Evolutionary conservation across 2,888 invertebrate species (phyloP).

Genomic region (Andrena haemorrhoa): DNA sequence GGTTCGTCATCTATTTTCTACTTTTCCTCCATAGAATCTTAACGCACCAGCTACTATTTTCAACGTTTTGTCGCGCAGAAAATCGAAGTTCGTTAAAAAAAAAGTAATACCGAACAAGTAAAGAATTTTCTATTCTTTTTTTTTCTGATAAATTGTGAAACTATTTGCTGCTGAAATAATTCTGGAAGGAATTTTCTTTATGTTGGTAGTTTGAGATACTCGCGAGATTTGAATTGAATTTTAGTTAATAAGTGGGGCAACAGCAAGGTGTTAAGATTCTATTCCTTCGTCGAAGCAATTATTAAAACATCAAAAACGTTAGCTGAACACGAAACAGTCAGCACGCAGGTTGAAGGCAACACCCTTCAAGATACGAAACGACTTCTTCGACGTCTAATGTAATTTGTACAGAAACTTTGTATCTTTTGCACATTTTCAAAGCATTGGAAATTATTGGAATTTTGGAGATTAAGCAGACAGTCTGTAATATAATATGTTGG

Average conservation of each 20-base stretch:
- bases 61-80: background rate
- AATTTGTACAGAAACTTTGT: constrained; percentile 15
- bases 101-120: background rate
- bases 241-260: background rate
- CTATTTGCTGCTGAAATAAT: background rate
- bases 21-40: constrained; percentile 14
- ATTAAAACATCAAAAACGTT: constrained; percentile 38
- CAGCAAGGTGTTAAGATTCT: constrained; percentile 10
- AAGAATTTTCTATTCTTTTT: no score
- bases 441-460: background rate
- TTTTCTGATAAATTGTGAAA: background rate
- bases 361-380: background rate
- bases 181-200: no score
- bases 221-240: background rate
- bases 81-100: background rate
- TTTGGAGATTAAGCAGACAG: background rate
- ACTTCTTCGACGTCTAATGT: background rate
- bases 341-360: background rate
- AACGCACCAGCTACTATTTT: background rate
- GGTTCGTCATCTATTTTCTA: constrained; percentile 14
- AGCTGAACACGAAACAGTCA: constrained; percentile 36
- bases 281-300: constrained; percentile 17
- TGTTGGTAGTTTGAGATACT: background rate
- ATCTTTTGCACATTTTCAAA: background rate
- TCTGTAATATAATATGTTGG: no score